A percentile compares a stretch with the other conserved stretches of the same genome.
Evolutionary conservation across 2,888 invertebrate species (phyloP).

Genomic region (Biston betularia): DNA sequence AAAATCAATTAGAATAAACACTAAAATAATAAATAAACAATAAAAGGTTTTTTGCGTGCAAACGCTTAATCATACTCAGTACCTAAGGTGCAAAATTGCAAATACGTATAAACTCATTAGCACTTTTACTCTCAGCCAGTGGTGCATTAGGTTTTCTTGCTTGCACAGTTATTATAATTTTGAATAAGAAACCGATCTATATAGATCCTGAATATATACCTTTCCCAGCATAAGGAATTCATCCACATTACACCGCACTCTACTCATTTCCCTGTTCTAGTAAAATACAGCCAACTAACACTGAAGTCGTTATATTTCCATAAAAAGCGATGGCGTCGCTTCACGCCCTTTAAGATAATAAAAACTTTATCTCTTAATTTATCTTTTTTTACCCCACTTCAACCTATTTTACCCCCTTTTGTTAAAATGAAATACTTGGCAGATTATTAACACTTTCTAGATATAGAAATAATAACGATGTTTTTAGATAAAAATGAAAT

Average conservation of each 20-base stretch:
- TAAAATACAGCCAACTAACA: conserved; percentile 42
- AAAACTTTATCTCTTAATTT: conserved; percentile 81
- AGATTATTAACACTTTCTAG: conserved; percentile 26
- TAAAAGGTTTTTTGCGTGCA: no score
- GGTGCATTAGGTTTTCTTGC: no score
- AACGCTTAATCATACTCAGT: no score
- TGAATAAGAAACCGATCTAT: no score
- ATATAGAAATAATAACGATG: conserved; percentile 32
- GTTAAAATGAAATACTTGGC: conserved; percentile 33
- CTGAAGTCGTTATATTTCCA: conserved; percentile 56
- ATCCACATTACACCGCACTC: background rate
- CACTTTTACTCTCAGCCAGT: no score
- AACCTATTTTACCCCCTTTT: conserved; percentile 50
- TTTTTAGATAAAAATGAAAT: conserved; percentile 37
- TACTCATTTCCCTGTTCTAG: conserved; percentile 34
- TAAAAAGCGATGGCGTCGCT: conserved; percentile 62
- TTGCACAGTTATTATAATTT: no score
- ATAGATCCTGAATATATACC: no score
- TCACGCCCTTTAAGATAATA: conserved; percentile 70
- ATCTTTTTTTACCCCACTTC: conserved; percentile 51
- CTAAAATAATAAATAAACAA: no score
- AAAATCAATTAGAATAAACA: no score
- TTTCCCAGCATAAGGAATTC: no score
- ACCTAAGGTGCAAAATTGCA: no score
- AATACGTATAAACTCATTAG: no score